Evolutionary conservation across 2,888 invertebrate genomes (phyloP).

Genomic region (Papilio elwesi): DNA sequence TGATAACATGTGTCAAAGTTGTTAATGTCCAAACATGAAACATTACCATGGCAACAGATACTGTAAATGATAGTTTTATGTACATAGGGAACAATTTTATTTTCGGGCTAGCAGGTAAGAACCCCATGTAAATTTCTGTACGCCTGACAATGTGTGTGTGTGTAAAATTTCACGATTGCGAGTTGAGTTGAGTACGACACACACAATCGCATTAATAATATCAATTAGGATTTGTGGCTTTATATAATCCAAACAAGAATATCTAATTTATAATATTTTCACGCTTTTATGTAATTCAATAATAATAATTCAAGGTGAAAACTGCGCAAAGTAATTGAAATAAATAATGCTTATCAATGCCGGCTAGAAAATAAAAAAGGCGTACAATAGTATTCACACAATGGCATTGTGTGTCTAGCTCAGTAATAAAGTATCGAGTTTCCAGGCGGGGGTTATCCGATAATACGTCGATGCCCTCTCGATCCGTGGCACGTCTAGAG

Average conservation of each 20-base stretch:
- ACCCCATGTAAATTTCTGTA: too few species aligned
- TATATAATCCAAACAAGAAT: not conserved
- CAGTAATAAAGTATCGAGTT: constrained; percentile 1
- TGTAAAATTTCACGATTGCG: too few species aligned
- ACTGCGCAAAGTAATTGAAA: not conserved
- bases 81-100: too few species aligned
- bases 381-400: constrained; percentile 10
- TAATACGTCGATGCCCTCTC: constrained; percentile 38
- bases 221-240: too few species aligned
- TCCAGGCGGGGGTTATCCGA: constrained; percentile 32
- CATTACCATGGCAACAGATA: too few species aligned
- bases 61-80: too few species aligned
- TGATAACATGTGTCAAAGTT: too few species aligned
- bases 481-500: constrained; percentile 50
- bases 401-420: constrained; percentile 28
- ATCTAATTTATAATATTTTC: not conserved
- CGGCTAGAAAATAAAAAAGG: constrained; percentile 12
- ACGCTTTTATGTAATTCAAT: not conserved
- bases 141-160: too few species aligned
- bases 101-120: too few species aligned
- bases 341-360: constrained; percentile 3
- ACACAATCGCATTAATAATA: too few species aligned
- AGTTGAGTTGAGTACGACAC: too few species aligned
- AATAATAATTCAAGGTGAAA: not conserved
- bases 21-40: too few species aligned